Conservation (phyloP, 2,888 invertebrate genomes). For the Agrochola lota region DNA sequence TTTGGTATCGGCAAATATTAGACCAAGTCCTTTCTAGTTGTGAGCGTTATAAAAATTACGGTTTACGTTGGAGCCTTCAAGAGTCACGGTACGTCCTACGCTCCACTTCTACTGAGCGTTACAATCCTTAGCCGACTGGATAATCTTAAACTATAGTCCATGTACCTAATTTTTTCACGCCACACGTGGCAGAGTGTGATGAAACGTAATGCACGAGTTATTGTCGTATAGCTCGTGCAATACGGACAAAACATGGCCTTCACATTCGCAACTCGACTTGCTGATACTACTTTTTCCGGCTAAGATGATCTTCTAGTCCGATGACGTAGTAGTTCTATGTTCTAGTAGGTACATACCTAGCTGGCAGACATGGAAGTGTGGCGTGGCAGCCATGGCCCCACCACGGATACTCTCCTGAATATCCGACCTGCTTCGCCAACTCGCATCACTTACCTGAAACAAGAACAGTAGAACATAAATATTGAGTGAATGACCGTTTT, state of each 20-base stretch:
- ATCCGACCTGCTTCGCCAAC: slow-evolving; percentile 41
- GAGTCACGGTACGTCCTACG: background rate
- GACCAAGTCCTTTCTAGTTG: background rate
- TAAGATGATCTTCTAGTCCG: background rate
- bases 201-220: background rate
- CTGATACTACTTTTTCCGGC: background rate
- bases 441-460: slow-evolving; percentile 78
- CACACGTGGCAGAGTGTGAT: background rate
- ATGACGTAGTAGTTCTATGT: background rate
- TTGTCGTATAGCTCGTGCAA: background rate
- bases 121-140: background rate
- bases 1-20: background rate
- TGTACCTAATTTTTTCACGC: background rate
- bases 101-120: background rate
- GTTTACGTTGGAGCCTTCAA: background rate
- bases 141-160: background rate
- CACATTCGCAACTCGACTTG: slow-evolving; percentile 27
- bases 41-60: background rate
- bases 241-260: slow-evolving; percentile 17
- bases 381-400: slow-evolving; percentile 46
- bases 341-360: slow-evolving; percentile 68
- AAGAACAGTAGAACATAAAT: slow-evolving; percentile 43
- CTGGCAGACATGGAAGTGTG: slow-evolving; percentile 70
- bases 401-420: slow-evolving; percentile 31
- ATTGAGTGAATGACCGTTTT: background rate